phyloP scores from a whole-genome alignment of 2,888 invertebrate genomes.

The Sinelater perroti region DNA sequence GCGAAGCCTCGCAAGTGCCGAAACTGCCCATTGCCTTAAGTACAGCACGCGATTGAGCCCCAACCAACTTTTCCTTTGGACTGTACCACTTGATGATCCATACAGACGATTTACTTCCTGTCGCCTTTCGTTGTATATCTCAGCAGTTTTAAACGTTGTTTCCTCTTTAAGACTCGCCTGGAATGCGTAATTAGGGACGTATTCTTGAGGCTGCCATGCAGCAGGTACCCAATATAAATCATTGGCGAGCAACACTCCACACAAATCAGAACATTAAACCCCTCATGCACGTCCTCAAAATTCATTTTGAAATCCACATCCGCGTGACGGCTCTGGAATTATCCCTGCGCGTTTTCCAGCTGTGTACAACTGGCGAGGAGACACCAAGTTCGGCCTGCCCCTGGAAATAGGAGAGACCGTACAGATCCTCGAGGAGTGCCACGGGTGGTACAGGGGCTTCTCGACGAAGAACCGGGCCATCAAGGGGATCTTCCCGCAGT shows the following conservation, averaged over 20 bases:
- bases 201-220: conserved; percentile 15
- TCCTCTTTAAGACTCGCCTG: conserved; percentile 54
- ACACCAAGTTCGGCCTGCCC: conserved; percentile 79
- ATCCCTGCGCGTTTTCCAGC: conserved; percentile 67
- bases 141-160: conserved; percentile 54
- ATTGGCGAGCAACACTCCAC: too few relatives aligned
- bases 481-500: conserved; percentile 81
- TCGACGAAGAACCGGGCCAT: conserved; percentile 76
- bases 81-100: conserved; percentile 47
- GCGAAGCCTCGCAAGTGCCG: too few relatives aligned
- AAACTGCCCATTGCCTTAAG: neutral
- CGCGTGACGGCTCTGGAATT: neutral
- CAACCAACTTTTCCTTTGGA: conserved; percentile 33
- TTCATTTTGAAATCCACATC: too few relatives aligned
- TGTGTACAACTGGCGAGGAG: conserved; percentile 90
- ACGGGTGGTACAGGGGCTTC: conserved; percentile 90
- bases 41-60: conserved; percentile 12
- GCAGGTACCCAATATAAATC: too few relatives aligned
- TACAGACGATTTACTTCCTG: conserved; percentile 51
- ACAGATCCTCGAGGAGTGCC: conserved; percentile 90
- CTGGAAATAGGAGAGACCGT: conserved; percentile 93
- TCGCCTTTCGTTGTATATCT: conserved; percentile 42
- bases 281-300: too few relatives aligned
- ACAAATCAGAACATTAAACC: too few relatives aligned
- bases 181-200: conserved; percentile 54